Percentiles rank a stretch among this genome's conserved stretches.
These are phyloP conservation scores for Brachionus asplanchnoidis DNA, from an alignment of 1,140 invertebrate species.

Conservation along the genomic window DNA sequence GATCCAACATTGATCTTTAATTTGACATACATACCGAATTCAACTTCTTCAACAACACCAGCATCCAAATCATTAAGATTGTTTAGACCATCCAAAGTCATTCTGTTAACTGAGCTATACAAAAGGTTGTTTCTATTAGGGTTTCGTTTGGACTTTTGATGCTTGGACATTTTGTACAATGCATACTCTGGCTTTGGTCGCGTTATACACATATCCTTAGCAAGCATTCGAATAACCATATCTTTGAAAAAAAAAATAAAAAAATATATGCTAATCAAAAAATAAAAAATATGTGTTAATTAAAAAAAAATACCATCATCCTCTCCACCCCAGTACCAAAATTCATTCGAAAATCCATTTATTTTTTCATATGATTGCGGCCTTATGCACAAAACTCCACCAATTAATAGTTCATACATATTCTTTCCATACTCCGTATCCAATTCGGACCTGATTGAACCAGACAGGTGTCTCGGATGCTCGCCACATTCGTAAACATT, in stretches of 20 bases:
- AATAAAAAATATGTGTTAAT: background rate
- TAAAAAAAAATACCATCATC: constrained; percentile 47
- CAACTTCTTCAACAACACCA: background rate
- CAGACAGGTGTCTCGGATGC: constrained; percentile 69
- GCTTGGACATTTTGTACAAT: constrained; percentile 2
- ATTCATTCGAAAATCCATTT: constrained; percentile 86
- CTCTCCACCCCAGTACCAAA: constrained; percentile 70
- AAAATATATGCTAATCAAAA: background rate
- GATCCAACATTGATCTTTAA: background rate
- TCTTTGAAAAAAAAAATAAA: background rate
- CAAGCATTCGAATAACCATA: constrained; percentile 9
- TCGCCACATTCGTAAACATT: constrained; percentile 84
- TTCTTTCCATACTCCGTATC: constrained; percentile 53
- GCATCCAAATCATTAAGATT: background rate
- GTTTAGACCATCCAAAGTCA: background rate
- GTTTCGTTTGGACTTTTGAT: background rate
- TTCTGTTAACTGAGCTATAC: background rate
- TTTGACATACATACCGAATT: background rate
- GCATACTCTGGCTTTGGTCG: background rate
- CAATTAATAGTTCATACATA: constrained; percentile 78
- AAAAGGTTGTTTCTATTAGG: background rate
- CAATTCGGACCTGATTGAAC: background rate
- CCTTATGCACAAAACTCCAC: constrained; percentile 63
- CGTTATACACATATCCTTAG: background rate
- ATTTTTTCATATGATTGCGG: constrained; percentile 66